Evolutionary conservation across 2,113 vertebrate genomes (phyloP).

Genomic region (Misgurnus anguillicaudatus): DNA sequence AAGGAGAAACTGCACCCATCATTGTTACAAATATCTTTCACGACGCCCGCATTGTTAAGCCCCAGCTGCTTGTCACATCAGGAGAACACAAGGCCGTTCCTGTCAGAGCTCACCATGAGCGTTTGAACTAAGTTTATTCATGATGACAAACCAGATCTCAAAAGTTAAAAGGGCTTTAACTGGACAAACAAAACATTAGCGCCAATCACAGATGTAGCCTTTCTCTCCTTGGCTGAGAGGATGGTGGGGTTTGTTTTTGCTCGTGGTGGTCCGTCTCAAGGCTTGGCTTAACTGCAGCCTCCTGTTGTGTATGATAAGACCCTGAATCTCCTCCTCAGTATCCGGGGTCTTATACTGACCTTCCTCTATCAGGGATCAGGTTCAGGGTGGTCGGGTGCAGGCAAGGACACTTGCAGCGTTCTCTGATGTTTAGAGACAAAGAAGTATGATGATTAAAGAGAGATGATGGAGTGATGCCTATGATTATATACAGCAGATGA

Average conservation of each 20-base stretch:
- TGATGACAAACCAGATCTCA: not conserved
- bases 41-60: conserved; percentile 56
- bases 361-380: conserved; percentile 31
- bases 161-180: conserved; percentile 23
- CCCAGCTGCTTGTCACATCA: conserved; percentile 61
- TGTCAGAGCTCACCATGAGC: not conserved
- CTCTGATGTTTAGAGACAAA: conserved; percentile 5
- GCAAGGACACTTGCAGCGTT: conserved; percentile 17
- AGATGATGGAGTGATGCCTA: not conserved
- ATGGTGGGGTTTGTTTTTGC: conserved; percentile 65
- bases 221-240: not conserved
- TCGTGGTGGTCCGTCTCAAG: conserved; percentile 63
- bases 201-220: not conserved
- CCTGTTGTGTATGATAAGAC: conserved; percentile 45
- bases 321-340: conserved; percentile 10
- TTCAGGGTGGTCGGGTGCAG: conserved; percentile 31
- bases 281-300: conserved; percentile 57
- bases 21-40: conserved; percentile 59
- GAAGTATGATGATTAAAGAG: not conserved
- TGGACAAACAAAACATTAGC: not conserved
- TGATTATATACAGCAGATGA: not conserved
- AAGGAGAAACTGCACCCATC: conserved; percentile 58
- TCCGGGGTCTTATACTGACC: conserved; percentile 31
- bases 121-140: conserved; percentile 24
- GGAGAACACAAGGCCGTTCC: not conserved